phyloP scores from a whole-genome alignment of 1,140 invertebrate species.

The Antheraea pernyi region DNA sequence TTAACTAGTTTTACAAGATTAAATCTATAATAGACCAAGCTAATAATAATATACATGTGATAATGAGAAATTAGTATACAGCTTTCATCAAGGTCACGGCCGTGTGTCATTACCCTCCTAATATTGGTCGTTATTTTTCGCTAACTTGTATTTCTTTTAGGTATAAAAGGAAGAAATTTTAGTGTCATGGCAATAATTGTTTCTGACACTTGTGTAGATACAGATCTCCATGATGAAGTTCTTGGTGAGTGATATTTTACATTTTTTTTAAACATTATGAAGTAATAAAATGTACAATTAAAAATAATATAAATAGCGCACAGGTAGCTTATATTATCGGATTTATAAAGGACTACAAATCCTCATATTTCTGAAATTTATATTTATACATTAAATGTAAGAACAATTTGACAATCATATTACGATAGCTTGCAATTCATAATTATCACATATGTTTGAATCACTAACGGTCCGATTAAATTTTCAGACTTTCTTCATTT shows the following conservation, averaged over 20 bases:
- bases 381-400: too few species aligned
- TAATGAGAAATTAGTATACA: neutral
- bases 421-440: too few species aligned
- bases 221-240: neutral
- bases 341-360: too few species aligned
- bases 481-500: too few species aligned
- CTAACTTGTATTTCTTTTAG: neutral
- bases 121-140: neutral
- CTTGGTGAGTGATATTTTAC: neutral
- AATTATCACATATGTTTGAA: too few species aligned
- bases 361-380: too few species aligned
- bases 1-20: neutral
- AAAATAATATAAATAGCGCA: too few species aligned
- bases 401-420: too few species aligned
- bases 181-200: neutral
- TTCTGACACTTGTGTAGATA: neutral
- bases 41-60: neutral
- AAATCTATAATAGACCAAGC: neutral
- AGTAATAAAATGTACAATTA: too few species aligned
- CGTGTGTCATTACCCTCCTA: neutral
- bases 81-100: neutral
- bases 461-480: too few species aligned
- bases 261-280: neutral
- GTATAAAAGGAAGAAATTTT: neutral
- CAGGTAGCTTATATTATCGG: too few species aligned